Evolutionary conservation across 2,113 vertebrate species (phyloP).

Genomic region (Anoplopoma fimbria): DNA sequence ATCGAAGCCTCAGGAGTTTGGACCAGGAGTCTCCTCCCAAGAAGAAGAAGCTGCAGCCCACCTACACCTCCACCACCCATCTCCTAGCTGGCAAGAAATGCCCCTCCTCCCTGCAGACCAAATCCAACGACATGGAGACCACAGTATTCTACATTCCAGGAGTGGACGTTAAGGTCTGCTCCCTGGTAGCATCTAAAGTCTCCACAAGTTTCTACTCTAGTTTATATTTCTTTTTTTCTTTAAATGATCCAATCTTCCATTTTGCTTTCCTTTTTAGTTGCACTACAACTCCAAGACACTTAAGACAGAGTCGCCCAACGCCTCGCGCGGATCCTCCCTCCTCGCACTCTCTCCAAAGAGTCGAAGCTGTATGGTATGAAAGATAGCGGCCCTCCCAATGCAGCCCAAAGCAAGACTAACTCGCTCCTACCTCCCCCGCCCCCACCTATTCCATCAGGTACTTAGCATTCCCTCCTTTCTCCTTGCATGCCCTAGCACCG

Average conservation of each 20-base stretch:
- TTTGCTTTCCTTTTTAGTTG: slow-evolving; percentile 80
- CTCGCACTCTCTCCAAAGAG: slow-evolving; percentile 97
- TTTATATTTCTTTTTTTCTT: background rate
- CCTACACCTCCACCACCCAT: slow-evolving; percentile 92
- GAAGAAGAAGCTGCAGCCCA: slow-evolving; percentile 94
- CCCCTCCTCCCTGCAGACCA: slow-evolving; percentile 94
- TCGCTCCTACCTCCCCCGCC: slow-evolving; percentile 94
- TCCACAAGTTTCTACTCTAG: background rate
- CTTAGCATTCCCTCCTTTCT: slow-evolving; percentile 70
- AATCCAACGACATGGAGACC: slow-evolving; percentile 93
- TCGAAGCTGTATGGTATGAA: slow-evolving; percentile 99
- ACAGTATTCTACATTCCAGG: slow-evolving; percentile 99
- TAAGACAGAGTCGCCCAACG: slow-evolving; percentile 95
- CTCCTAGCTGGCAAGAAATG: slow-evolving; percentile 94
- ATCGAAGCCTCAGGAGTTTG: slow-evolving; percentile 92
- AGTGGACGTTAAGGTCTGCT: slow-evolving; percentile 96
- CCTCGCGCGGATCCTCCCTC: slow-evolving; percentile 96
- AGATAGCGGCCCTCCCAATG: slow-evolving; percentile 88
- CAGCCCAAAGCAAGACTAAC: slow-evolving; percentile 93
- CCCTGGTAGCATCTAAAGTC: background rate
- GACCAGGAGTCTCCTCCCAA: slow-evolving; percentile 98
- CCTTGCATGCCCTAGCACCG: slow-evolving; percentile 71
- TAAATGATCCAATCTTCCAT: background rate
- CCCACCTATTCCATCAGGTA: slow-evolving; percentile 98
- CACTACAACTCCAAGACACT: slow-evolving; percentile 99